phyloP scores from a whole-genome alignment of 2,888 invertebrate genomes.

The Therioaphis trifolii region DNA sequence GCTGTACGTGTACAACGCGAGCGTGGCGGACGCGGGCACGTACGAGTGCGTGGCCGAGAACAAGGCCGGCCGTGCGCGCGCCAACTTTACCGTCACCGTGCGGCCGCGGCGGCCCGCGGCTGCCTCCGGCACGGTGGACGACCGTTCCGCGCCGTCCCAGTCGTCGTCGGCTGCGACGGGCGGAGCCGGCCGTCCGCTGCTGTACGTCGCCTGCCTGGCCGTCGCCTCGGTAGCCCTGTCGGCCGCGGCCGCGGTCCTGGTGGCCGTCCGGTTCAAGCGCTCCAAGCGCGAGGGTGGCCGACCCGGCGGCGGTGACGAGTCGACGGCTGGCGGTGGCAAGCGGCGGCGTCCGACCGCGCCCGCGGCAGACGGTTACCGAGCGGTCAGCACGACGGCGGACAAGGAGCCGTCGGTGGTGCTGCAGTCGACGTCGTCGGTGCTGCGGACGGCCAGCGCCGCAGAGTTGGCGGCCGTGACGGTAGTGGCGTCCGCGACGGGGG shows the following conservation, averaged over 20 bases:
- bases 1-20: constrained; percentile 81
- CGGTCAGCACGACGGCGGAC: constrained; percentile 45
- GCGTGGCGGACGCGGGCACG: constrained; percentile 84
- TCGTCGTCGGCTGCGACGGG: constrained; percentile 32
- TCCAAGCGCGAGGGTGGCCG: constrained; percentile 3
- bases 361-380: background rate
- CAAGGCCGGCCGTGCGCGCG: constrained; percentile 81
- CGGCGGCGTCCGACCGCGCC: background rate
- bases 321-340: background rate
- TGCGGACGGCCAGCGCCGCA: constrained; percentile 68
- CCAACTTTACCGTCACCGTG: constrained; percentile 82
- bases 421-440: constrained; percentile 72
- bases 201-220: constrained; percentile 18
- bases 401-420: constrained; percentile 67
- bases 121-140: constrained; percentile 34
- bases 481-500: background rate
- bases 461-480: constrained; percentile 64
- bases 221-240: constrained; percentile 9
- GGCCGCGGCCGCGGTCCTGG: background rate
- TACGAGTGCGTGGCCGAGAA: constrained; percentile 89
- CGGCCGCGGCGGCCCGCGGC: constrained; percentile 17
- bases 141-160: constrained; percentile 27
- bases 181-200: background rate
- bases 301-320: background rate
- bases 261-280: constrained; percentile 24